phyloP scores from a whole-genome alignment of 2,797 vertebrate genomes.

The Huso huso region DNA sequence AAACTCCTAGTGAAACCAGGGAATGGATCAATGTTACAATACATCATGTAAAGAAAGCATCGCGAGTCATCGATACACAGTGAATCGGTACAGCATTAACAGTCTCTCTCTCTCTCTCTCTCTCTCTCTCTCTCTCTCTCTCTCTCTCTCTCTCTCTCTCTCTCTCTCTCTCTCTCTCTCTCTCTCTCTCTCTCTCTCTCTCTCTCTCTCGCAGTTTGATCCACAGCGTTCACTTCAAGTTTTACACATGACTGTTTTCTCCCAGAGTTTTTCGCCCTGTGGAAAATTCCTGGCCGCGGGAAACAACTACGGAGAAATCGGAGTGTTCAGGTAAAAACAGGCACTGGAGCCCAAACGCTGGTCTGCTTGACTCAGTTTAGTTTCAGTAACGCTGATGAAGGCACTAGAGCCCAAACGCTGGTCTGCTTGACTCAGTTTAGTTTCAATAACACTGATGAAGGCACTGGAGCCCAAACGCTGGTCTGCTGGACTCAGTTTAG shows the following conservation, averaged over 20 bases:
- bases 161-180: not conserved
- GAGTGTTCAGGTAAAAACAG: conserved; percentile 71
- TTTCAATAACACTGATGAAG: too few species aligned
- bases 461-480: too few species aligned
- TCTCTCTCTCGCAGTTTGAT: conserved; percentile 29
- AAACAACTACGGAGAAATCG: conserved; percentile 81
- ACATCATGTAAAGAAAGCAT: too few species aligned
- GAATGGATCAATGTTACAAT: too few species aligned
- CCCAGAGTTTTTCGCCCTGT: conserved; percentile 79
- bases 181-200: not conserved
- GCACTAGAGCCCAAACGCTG: too few species aligned
- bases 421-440: too few species aligned
- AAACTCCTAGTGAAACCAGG: too few species aligned
- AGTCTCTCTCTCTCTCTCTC: not conserved
- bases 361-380: too few species aligned
- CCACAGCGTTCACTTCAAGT: conserved; percentile 50
- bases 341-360: not conserved
- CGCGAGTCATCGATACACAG: too few species aligned
- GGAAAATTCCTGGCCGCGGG: conserved; percentile 75
- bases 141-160: not conserved
- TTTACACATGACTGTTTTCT: conserved; percentile 82
- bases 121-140: not conserved
- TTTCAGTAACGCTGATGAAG: too few species aligned
- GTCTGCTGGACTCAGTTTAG: not conserved
- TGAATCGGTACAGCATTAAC: too few species aligned